A percentile compares a stretch with the other conserved stretches of the same genome.
Conservation (phyloP, 2,113 vertebrate genomes). For the Scatophagus argus region DNA sequence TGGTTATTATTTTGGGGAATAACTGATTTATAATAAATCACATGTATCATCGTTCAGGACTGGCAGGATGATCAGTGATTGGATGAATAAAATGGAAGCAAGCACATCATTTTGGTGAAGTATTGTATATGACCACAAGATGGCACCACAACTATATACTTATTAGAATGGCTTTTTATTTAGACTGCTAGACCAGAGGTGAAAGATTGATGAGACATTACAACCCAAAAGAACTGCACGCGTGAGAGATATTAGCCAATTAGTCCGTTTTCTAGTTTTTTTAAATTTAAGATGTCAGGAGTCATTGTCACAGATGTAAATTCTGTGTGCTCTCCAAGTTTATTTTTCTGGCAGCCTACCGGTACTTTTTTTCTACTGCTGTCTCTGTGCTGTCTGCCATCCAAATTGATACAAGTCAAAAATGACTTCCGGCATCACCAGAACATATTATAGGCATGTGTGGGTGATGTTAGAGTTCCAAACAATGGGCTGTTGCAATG, state of each 20-base stretch:
- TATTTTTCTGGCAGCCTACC: slow-evolving; percentile 21
- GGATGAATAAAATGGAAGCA: not conserved
- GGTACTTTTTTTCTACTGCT: not conserved
- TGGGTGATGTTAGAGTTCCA: not conserved
- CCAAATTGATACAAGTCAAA: slow-evolving; percentile 32
- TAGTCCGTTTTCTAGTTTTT: not conserved
- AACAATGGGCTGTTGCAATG: not conserved
- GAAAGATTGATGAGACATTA: not conserved
- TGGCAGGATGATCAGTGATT: not conserved
- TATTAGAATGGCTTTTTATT: not conserved
- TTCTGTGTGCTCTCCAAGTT: not conserved
- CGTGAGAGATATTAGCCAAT: not conserved
- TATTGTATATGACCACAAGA: slow-evolving; percentile 28
- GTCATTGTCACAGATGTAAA: slow-evolving; percentile 11
- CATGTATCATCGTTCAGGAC: not conserved
- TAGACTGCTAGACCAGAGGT: not conserved
- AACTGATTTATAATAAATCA: not conserved
- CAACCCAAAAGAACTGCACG: not conserved
- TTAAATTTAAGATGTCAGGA: not conserved
- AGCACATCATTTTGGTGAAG: not conserved
- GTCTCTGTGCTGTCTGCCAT: not conserved
- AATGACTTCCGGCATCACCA: slow-evolving; percentile 20
- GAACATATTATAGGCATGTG: not conserved
- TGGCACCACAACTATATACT: slow-evolving; percentile 10
- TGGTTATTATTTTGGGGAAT: not conserved